Base-by-base conservation (phyloP, 2,797 vertebrate species). In the Pogoniulus pusillus region DNA sequence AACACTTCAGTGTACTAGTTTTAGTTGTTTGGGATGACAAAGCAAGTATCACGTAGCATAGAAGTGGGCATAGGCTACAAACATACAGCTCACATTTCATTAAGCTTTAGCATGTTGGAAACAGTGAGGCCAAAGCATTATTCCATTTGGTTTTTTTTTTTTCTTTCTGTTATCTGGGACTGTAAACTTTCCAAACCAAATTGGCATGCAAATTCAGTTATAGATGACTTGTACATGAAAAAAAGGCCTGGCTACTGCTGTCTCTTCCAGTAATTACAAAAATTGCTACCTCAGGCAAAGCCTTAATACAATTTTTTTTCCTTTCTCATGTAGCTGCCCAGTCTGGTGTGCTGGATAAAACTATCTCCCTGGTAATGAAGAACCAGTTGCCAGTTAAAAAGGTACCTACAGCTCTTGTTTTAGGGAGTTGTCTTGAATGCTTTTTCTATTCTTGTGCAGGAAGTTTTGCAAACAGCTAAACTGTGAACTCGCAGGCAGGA, bases 291-390 rank as follows among this genome's bases (percentile, higher is more conserved):
- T 68, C 12, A 35, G 85, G 35, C 20, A 84, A 58, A 91, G 15
- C 27, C 69, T 51, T 37, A 71, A 27, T 49, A 55, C 1, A 1
- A 6, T n/a, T 13, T 39, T 9, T 84, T 39, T 16, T 17, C 64
- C 20, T 96, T 85, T 96, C 9, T 83, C 82, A 84, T 90, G 27
- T 82, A 99, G 99, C 99, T 96, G 99, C 98, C 75, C 99, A 99
- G 91, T 98, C 98, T 90, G 98, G 97, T 59, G 88, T 99, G 60
- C 97, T 99, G 53, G 97, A 98, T 91, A 98, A 96, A 97, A 99
- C 99, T 18, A 98, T 99, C 95, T 98, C 97, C 88, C 96, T 96
- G 96, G 86, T 99, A 53, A 97, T 99, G 98, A 98, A 98, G 97
- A 98, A 98, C 10, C 90, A 98, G 89, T 96, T 94, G 57, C 98